Evolutionary conservation across 2,888 invertebrate genomes (phyloP), one percentile per base, ranked within the genome.

Genomic region (Notodonta dromedarius): DNA sequence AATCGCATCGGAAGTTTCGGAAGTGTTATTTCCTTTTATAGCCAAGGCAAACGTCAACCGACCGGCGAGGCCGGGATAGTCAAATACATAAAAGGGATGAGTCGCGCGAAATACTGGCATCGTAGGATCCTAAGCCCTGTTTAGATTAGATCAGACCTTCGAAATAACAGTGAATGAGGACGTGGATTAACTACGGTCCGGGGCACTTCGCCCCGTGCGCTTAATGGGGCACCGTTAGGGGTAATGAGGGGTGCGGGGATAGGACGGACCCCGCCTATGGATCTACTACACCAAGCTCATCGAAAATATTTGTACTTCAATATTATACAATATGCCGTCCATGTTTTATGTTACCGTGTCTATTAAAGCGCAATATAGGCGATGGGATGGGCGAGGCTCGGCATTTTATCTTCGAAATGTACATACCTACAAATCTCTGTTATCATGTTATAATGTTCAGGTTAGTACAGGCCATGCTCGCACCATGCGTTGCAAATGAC

Each of bases 101-200:
- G 87, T 86, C 87, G 89, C 88, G 89, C 87, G 88, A 90, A 90
- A 90, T 90, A 91, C 90, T 90, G 90, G 85, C 89, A 87, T 89
- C 89, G 91, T 90, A 90, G 88, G 88, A 90, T 90, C 88, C 91
- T 91, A 91, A 93, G 91, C 91, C 88, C 89, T 90, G 93, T 93
- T 93, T 92, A 93, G 93, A 93, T 93, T 93, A 93, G 93, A 93
- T 93, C 92, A 93, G 92, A 90, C 91, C 93, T 92, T 91, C 90
- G 91, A 91, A 93, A 93, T 93, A 93, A 93, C 93, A 93, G 92
- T 91, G 92, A 93, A 93, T 92, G 92, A 93, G 93, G 92, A 92
- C 91, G 90, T 91, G 93, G 93, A 93, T 93, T 93, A 93, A 93
- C 92, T 93, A 91, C 91, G 93, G 92, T 92, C 91, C 91, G 90